Evolutionary conservation across 2,797 vertebrate species (phyloP).

Genomic region (Columba guinea): DNA sequence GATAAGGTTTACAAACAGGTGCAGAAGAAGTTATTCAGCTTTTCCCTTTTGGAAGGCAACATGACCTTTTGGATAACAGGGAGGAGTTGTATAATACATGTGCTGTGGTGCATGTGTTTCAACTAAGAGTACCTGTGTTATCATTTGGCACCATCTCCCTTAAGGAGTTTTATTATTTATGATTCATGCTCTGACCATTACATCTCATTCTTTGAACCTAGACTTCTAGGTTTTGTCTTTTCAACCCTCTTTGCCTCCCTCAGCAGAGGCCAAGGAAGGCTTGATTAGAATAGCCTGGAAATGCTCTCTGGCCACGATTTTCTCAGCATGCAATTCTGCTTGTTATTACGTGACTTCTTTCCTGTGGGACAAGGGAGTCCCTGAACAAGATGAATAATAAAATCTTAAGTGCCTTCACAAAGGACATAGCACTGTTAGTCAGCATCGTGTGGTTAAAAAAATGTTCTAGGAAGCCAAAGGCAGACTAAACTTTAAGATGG

Average conservation of each 20-base stretch:
- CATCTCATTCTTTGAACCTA: background rate
- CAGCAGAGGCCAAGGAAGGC: background rate
- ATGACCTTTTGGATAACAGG: background rate
- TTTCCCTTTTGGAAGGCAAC: background rate
- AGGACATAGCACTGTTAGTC: constrained; percentile 48
- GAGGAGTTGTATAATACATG: background rate
- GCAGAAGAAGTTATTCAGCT: background rate
- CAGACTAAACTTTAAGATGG: constrained; percentile 61
- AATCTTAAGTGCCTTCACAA: constrained; percentile 21
- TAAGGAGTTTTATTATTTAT: background rate
- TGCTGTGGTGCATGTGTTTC: background rate
- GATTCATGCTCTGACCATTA: background rate
- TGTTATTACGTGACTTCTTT: constrained; percentile 49
- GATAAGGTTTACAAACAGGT: background rate
- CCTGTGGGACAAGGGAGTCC: constrained; percentile 50
- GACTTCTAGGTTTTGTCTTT: background rate
- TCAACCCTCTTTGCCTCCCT: background rate
- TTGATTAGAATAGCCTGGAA: background rate
- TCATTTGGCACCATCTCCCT: fast-evolving
- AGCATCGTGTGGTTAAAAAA: constrained; percentile 51
- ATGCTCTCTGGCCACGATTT: background rate
- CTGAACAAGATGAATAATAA: constrained; percentile 50
- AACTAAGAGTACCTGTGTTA: background rate
- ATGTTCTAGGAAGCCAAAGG: background rate
- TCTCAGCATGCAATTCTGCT: background rate